Percentiles rank a stretch among this genome's conserved stretches.
These are phyloP conservation scores for Marronus borbonicus DNA, from an alignment of 2,888 invertebrate species.

Conservation along the genomic window DNA sequence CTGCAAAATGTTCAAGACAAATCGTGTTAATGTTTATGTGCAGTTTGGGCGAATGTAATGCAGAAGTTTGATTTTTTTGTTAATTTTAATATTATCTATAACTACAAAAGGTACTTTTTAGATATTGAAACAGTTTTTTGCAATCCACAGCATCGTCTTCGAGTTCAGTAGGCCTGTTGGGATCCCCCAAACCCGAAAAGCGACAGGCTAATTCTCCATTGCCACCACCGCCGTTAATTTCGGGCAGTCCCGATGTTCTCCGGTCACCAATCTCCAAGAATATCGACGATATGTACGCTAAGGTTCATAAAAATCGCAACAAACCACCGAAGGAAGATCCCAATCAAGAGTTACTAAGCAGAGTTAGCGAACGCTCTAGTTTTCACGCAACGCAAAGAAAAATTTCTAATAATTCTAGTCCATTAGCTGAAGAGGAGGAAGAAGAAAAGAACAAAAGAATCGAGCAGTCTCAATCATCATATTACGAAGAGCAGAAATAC, in stretches of 20 bases:
- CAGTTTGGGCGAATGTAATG: too few relatives aligned
- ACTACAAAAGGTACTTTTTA: too few relatives aligned
- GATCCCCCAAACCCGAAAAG: constrained; percentile 92
- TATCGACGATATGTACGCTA: constrained; percentile 93
- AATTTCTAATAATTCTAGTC: constrained; percentile 56
- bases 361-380: constrained; percentile 55
- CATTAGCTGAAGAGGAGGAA: constrained; percentile 34
- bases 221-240: constrained; percentile 80
- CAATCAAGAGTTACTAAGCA: constrained; percentile 34
- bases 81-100: too few relatives aligned
- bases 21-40: too few relatives aligned
- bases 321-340: constrained; percentile 53
- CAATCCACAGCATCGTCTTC: constrained; percentile 78
- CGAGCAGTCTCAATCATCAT: not conserved
- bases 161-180: constrained; percentile 67
- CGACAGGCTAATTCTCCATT: constrained; percentile 91
- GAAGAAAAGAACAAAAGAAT: not conserved
- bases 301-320: constrained; percentile 80
- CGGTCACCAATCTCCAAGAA: constrained; percentile 70
- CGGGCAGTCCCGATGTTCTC: constrained; percentile 67
- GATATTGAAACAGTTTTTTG: too few relatives aligned
- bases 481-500: constrained; percentile 54
- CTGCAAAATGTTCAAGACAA: too few relatives aligned
- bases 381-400: constrained; percentile 58
- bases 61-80: too few relatives aligned